Percentiles rank a stretch among this genome's conserved stretches.
phyloP scores from a whole-genome alignment of 1,140 invertebrate species.

The Dreissena rostriformis region DNA sequence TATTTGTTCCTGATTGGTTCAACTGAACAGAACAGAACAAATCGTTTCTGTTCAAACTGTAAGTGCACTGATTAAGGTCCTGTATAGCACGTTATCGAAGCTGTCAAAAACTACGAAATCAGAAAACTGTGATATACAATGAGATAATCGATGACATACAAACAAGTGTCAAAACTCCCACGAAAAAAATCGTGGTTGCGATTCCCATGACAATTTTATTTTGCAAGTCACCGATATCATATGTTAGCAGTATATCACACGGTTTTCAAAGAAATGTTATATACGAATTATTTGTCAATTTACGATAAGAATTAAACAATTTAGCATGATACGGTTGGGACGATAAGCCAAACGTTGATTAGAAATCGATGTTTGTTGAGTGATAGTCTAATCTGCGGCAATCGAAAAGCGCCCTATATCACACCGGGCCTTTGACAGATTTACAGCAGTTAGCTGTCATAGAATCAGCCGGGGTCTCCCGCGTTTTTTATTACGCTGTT shows the following conservation, averaged over 20 bases:
- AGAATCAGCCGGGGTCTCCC: too few relatives aligned
- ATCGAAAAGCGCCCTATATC: neutral
- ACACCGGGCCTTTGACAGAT: neutral
- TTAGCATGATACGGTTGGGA: conserved; percentile 21
- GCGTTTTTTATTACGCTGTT: too few relatives aligned
- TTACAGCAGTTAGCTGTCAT: neutral
- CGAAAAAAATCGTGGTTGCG: neutral
- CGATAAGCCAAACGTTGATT: neutral
- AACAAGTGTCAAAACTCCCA: conserved; percentile 4
- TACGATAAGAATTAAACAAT: conserved; percentile 28
- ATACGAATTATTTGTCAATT: conserved; percentile 37
- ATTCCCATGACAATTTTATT: conserved; percentile 2
- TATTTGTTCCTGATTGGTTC: too few relatives aligned
- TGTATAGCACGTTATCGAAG: neutral
- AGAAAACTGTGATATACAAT: conserved; percentile 37
- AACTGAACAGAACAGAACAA: too few relatives aligned
- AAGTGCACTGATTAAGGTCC: neutral
- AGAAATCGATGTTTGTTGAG: neutral
- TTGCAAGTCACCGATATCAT: neutral
- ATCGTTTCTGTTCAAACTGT: too few relatives aligned
- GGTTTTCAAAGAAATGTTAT: conserved; percentile 5
- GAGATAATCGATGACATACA: conserved; percentile 4
- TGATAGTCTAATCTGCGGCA: conserved; percentile 2
- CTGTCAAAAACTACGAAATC: neutral
- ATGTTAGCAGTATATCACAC: neutral